phyloP scores from a whole-genome alignment of 2,797 vertebrate genomes.

The Phoxinus dragarum region DNA sequence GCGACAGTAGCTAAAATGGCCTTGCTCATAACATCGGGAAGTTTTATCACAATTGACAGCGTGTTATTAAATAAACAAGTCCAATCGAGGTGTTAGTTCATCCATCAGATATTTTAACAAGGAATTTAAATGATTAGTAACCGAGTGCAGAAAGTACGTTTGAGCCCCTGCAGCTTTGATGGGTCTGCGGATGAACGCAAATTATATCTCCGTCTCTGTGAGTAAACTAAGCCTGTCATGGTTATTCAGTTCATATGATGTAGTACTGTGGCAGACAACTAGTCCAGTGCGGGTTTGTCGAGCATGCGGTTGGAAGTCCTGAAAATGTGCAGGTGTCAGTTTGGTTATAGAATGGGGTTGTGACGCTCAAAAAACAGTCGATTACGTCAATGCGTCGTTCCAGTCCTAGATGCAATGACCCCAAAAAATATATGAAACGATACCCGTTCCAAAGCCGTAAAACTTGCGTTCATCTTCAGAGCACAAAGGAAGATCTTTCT shows the following conservation, averaged over 20 bases:
- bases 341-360: not conserved
- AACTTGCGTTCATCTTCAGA: no score
- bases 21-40: no score
- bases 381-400: not conserved
- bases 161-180: not conserved
- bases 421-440: not conserved
- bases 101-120: not conserved
- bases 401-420: not conserved
- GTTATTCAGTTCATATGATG: no score
- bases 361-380: not conserved
- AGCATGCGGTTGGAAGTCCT: not conserved
- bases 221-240: no score
- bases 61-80: not conserved
- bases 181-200: no score
- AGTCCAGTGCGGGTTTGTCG: no score
- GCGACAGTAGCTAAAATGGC: not conserved
- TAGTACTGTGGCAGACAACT: no score
- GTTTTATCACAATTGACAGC: not conserved
- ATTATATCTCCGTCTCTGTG: no score
- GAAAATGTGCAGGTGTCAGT: not conserved
- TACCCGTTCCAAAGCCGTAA: no score
- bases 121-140: not conserved
- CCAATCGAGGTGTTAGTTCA: not conserved
- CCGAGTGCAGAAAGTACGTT: not conserved
- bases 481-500: no score